Evolutionary conservation across 2,113 vertebrate genomes (phyloP).

Genomic region (Pollachius pollachius): DNA sequence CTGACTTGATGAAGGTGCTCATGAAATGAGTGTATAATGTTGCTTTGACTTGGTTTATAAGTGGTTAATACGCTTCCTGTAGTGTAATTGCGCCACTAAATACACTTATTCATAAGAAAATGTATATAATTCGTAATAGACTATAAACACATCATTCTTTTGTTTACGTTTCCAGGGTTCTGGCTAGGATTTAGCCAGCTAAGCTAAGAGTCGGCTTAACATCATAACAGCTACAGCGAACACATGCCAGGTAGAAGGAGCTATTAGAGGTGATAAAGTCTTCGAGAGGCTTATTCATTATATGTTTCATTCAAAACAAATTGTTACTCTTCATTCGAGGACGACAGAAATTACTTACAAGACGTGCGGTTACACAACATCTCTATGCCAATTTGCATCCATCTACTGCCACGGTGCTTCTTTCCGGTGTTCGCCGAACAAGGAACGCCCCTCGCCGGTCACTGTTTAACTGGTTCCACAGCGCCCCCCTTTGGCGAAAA

Average conservation of each 20-base stretch:
- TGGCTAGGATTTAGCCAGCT: conserved; percentile 37
- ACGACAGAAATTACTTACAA: conserved; percentile 46
- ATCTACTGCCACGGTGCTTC: neutral
- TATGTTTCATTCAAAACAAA: neutral
- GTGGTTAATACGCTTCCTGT: too few species aligned
- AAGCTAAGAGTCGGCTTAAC: conserved; percentile 37
- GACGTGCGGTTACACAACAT: conserved; percentile 51
- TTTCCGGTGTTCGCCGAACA: conserved; percentile 30
- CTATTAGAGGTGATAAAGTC: too few species aligned
- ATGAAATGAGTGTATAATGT: too few species aligned
- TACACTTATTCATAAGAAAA: too few species aligned
- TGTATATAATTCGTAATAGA: neutral
- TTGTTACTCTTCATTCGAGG: neutral
- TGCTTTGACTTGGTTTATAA: too few species aligned
- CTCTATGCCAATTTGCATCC: conserved; percentile 18
- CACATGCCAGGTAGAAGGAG: neutral
- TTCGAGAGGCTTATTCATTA: neutral
- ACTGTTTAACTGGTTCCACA: conserved; percentile 7
- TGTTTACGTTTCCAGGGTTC: conserved; percentile 55
- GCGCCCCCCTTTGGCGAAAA: conserved; percentile 34
- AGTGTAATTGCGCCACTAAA: too few species aligned
- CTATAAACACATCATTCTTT: conserved; percentile 14
- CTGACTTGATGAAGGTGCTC: too few species aligned
- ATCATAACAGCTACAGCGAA: neutral
- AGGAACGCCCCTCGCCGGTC: neutral